These are phyloP conservation scores for Leptopilina drosophilae DNA, from an alignment of 2,888 invertebrate species.

Conservation along the genomic window DNA sequence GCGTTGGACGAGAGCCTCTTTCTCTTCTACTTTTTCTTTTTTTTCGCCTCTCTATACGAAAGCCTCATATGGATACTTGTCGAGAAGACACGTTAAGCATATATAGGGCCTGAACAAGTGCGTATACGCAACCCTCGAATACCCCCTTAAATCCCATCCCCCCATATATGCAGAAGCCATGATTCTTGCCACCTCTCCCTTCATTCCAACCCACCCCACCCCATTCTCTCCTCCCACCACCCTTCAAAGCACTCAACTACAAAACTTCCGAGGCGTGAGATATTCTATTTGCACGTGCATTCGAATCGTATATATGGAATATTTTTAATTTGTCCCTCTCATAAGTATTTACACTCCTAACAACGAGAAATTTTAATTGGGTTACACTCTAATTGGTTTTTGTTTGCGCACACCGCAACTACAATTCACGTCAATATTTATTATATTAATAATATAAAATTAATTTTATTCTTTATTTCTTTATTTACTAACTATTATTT, in stretches of 20 bases:
- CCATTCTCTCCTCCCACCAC: no score
- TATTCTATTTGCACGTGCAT: conserved; percentile 25
- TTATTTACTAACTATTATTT: no score
- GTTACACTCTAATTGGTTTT: conserved; percentile 16
- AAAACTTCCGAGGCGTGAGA: conserved; percentile 33
- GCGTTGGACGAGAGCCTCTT: conserved; percentile 74
- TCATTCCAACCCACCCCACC: no score
- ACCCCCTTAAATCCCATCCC: conserved; percentile 4
- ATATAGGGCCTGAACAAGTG: conserved; percentile 28
- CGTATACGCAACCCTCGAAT: conserved; percentile 22
- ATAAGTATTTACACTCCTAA: not conserved
- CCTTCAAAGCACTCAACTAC: conserved; percentile 12
- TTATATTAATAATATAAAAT: no score
- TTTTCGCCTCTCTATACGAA: conserved; percentile 53
- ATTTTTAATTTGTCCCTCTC: conserved; percentile 37
- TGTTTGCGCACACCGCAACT: not conserved
- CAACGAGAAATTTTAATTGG: conserved; percentile 19
- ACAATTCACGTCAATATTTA: not conserved
- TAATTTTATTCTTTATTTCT: no score
- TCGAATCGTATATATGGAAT: not conserved
- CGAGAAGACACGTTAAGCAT: conserved; percentile 34
- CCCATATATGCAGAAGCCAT: conserved; percentile 17
- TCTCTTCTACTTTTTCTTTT: conserved; percentile 50
- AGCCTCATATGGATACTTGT: conserved; percentile 45
- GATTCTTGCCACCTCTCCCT: conserved; percentile 24